Evolutionary conservation across 2,113 vertebrate species (phyloP).

Genomic region (Onychostruthus taczanowskii): DNA sequence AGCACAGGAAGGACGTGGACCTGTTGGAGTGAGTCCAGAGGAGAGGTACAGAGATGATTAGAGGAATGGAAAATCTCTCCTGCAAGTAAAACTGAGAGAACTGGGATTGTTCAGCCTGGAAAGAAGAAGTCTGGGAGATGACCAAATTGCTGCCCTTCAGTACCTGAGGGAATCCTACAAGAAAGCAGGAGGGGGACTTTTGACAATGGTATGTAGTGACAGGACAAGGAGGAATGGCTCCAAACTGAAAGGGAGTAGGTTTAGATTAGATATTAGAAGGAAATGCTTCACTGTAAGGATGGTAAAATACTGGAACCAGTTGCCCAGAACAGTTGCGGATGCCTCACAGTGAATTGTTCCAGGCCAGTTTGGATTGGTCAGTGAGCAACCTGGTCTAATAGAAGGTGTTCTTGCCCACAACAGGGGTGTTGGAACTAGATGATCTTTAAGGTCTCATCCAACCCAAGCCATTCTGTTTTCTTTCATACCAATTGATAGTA

Average conservation of each 20-base stretch:
- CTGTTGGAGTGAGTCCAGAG: background rate
- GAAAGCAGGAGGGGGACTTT: background rate
- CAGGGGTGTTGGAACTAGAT: background rate
- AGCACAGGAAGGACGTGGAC: background rate
- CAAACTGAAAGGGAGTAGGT: background rate
- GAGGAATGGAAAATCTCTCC: background rate
- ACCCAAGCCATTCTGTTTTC: background rate
- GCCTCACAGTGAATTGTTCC: background rate
- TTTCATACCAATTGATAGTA: background rate
- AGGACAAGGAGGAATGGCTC: background rate
- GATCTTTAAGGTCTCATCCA: background rate
- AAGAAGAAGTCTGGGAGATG: background rate
- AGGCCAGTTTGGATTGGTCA: background rate
- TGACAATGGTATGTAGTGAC: background rate
- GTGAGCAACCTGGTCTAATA: background rate
- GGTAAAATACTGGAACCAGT: background rate
- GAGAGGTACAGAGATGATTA: background rate
- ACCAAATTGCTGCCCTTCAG: background rate
- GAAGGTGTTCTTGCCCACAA: no score
- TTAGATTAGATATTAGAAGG: background rate
- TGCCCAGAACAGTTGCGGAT: background rate
- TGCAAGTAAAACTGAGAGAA: background rate
- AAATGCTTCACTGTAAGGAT: background rate
- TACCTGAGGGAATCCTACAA: background rate
- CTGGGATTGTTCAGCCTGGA: background rate